A percentile compares a stretch with the other conserved stretches of the same genome.
Evolutionary conservation across 2,888 invertebrate genomes (phyloP).

Genomic region (Mesoligia furuncula): DNA sequence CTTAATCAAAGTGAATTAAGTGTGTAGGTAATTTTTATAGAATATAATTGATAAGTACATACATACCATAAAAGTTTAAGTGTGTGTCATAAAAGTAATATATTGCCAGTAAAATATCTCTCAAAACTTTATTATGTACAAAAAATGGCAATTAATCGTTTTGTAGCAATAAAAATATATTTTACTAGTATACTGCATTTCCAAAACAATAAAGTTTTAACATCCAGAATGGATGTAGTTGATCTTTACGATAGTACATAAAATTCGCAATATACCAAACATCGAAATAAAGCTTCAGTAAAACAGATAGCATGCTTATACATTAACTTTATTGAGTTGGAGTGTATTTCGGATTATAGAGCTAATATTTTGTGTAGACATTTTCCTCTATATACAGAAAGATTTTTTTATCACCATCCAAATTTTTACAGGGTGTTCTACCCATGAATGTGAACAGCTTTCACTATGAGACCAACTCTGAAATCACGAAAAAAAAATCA

Average conservation of each 20-base stretch:
- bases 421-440: too few relatives aligned
- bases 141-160: slow-evolving; percentile 48
- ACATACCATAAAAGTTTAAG: slow-evolving; percentile 18
- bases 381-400: too few relatives aligned
- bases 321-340: slow-evolving; percentile 24
- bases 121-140: slow-evolving; percentile 25
- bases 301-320: slow-evolving; percentile 39
- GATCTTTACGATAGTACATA: slow-evolving; percentile 51
- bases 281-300: slow-evolving; percentile 38
- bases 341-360: slow-evolving; percentile 10
- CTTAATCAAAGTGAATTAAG: neutral
- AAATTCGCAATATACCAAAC: slow-evolving; percentile 45
- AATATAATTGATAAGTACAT: neutral
- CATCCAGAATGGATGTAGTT: slow-evolving; percentile 31
- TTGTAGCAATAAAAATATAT: slow-evolving; percentile 50
- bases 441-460: too few relatives aligned
- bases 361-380: slow-evolving; percentile 15
- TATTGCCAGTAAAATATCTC: slow-evolving; percentile 35
- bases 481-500: too few relatives aligned
- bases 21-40: neutral
- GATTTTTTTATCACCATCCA: too few relatives aligned
- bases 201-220: slow-evolving; percentile 54
- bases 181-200: slow-evolving; percentile 42
- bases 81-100: slow-evolving; percentile 15
- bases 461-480: too few relatives aligned